Evolutionary conservation across 2,888 invertebrate species (phyloP).

Genomic region (Alcis repandata): DNA sequence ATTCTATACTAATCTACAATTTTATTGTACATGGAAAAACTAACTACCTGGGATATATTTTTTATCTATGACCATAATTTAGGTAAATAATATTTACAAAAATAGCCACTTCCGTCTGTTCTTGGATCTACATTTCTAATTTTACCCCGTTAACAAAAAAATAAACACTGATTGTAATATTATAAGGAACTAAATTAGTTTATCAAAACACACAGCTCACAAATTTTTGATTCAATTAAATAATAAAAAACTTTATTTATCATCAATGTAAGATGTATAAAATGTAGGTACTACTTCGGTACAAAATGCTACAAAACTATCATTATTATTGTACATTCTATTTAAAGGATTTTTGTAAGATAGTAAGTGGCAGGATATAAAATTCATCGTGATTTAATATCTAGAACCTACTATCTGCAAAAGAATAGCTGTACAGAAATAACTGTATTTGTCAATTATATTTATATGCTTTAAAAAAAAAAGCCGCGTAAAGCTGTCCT

Average conservation of each 20-base stretch:
- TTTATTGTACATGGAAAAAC: conserved; percentile 85
- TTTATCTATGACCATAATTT: conserved; percentile 82
- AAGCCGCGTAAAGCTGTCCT: conserved; percentile 34
- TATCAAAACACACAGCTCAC: conserved; percentile 60
- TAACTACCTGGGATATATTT: conserved; percentile 76
- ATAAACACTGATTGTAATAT: conserved; percentile 41
- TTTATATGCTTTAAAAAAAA: conserved; percentile 39
- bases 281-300: conserved; percentile 60
- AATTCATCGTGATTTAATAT: conserved; percentile 39
- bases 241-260: conserved; percentile 47
- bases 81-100: conserved; percentile 85
- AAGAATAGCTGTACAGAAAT: conserved; percentile 36
- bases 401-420: conserved; percentile 18
- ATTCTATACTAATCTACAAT: conserved; percentile 81
- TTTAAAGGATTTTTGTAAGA: conserved; percentile 48
- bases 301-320: conserved; percentile 68
- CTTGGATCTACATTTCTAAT: conserved; percentile 70
- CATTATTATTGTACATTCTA: conserved; percentile 49
- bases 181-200: conserved; percentile 63
- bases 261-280: conserved; percentile 53
- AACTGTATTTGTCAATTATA: conserved; percentile 38
- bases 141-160: conserved; percentile 62
- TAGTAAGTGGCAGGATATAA: conserved; percentile 52
- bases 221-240: conserved; percentile 55
- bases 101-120: conserved; percentile 80